Base-by-base conservation (phyloP, 2,888 invertebrate genomes). In the Rhaphigaster nebulosa region DNA sequence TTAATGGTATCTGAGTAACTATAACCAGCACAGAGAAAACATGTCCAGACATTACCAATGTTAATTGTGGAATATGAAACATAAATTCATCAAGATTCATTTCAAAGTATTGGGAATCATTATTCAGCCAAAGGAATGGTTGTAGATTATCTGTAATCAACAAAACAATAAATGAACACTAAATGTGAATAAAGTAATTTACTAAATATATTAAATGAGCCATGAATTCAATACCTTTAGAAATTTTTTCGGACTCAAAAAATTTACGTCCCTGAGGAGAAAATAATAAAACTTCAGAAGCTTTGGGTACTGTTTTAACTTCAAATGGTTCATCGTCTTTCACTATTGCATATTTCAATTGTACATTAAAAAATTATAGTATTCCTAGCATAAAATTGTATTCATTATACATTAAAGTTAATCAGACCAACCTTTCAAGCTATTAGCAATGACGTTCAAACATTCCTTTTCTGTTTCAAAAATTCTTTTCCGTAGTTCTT, bases 61-160 rank as follows among this genome's bases (percentile, higher is more conserved):
- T 26, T 1, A 45, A 12, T 6, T 84, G 84, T n/a, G 45, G 34
- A 45, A 84, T 26, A 84, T 84, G 84, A n/a, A 45, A 84, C 45
- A 84, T 84, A n/a, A 84, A 84, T 45, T 84, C 45, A 45, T 84
- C 84, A 84, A 84, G 84, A 50, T 41, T 84, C 84, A 84, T 84
- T 45, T n/a, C 84, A 84, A 50, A 84, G n/a, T 45, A 84, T 45
- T 84, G 45, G 20, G 84, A 84, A 26, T 45, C 45, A 84, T n/a
- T 38, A 84, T 41, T 50, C n/a, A 84, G 45, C 84, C 84, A 84
- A 45, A 84, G 84, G n/a, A 84, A 84, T 15, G 84, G 84, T 50
- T 84, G 84, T 3, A 84, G 8, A 84, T 84, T 20, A 18, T 84
- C 84, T 84, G n/a, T 50, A 84, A 45, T 38, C n/a, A 84, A 84